Conservation (phyloP, 2,797 vertebrate genomes). For the Euthynnus affinis region DNA sequence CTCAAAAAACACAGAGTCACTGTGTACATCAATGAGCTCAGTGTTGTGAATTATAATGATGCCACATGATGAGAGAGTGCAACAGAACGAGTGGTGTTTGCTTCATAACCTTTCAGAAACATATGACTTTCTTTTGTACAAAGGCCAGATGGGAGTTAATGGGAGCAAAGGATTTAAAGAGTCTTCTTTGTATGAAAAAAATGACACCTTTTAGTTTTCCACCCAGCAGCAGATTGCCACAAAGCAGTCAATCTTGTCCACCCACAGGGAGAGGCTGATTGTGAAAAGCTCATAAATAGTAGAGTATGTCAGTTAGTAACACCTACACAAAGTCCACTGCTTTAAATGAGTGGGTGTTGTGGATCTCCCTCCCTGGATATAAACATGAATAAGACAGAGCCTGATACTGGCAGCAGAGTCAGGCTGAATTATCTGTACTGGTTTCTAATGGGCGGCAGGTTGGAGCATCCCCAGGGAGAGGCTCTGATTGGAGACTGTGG, state of each 20-base stretch:
- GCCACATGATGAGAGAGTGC: constrained; percentile 11
- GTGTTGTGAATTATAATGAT: constrained; percentile 19
- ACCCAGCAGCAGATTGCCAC: constrained; percentile 56
- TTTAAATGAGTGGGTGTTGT: constrained; percentile 56
- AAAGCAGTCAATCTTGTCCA: constrained; percentile 62
- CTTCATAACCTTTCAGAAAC: constrained; percentile 19
- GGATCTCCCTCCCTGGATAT: constrained; percentile 44
- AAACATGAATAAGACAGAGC: constrained; percentile 62
- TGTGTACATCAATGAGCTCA: constrained; percentile 8
- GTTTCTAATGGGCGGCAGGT: constrained; percentile 61
- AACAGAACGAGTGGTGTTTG: constrained; percentile 20
- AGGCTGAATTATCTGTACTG: constrained; percentile 60
- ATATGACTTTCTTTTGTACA: constrained; percentile 29
- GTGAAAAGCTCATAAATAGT: constrained; percentile 78
- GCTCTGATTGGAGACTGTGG: constrained; percentile 54
- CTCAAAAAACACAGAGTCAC: constrained; percentile 24
- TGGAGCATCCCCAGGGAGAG: constrained; percentile 58
- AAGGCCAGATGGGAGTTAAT: constrained; percentile 55
- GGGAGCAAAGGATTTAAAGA: constrained; percentile 10
- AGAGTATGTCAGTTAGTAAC: constrained; percentile 63
- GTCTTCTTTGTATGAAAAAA: constrained; percentile 39
- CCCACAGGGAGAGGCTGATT: constrained; percentile 52
- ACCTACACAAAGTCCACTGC: constrained; percentile 58
- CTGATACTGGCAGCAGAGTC: constrained; percentile 42
- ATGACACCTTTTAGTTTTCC: constrained; percentile 55